Evolutionary conservation across 2,113 vertebrate species (phyloP).

Genomic region (Gila orcuttii): DNA sequence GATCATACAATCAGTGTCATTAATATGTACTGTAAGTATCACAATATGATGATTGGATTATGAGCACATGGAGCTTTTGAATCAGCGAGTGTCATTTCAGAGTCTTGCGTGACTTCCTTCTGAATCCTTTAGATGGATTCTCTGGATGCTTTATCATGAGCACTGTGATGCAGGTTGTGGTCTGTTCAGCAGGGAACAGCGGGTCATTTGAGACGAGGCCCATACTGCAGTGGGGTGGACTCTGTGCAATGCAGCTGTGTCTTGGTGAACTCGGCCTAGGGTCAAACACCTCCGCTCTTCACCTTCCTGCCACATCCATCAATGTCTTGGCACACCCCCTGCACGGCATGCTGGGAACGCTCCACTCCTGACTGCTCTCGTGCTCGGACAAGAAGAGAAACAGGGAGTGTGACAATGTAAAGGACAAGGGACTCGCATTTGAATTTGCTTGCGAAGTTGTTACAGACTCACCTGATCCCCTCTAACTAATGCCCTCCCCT

Average conservation of each 20-base stretch:
- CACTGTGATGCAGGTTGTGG: neutral
- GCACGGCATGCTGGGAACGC: conserved; percentile 47
- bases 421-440: conserved; percentile 12
- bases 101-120: neutral
- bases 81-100: neutral
- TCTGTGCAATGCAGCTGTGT: conserved; percentile 40
- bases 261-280: conserved; percentile 26
- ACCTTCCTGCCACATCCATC: conserved; percentile 56
- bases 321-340: conserved; percentile 51
- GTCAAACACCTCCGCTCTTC: conserved; percentile 44
- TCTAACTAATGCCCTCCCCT: neutral
- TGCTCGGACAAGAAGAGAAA: neutral
- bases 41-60: conserved; percentile 24
- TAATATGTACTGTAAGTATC: neutral
- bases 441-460: neutral
- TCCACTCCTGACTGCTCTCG: conserved; percentile 20
- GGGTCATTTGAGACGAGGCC: conserved; percentile 21
- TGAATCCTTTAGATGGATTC: neutral
- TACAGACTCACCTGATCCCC: conserved; percentile 7
- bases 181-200: conserved; percentile 16
- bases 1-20: conserved; percentile 8
- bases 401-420: conserved; percentile 66
- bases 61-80: conserved; percentile 8
- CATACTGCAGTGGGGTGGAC: neutral
- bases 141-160: neutral